Conservation (phyloP, 92 coral and sea anemone species). For the Siderastrea siderea region DNA sequence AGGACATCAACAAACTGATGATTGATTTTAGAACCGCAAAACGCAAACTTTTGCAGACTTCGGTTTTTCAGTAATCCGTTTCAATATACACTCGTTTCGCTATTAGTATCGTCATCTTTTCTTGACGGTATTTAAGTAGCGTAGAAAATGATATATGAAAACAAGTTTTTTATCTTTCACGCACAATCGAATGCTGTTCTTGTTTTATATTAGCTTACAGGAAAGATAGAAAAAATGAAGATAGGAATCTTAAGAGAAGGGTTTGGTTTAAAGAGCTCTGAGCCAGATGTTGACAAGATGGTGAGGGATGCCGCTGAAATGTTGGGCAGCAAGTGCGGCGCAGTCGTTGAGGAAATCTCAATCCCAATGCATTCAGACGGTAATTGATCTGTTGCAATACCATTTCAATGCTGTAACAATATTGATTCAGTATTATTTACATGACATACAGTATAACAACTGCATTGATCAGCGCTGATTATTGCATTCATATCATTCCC, state of each 20-base stretch:
- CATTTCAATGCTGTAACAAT: too few species aligned
- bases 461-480: not conserved
- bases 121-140: not conserved
- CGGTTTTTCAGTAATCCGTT: too few species aligned
- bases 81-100: too few species aligned
- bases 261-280: conserved; percentile 74
- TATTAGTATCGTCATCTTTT: too few species aligned
- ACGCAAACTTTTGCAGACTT: too few species aligned
- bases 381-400: conserved; percentile 13
- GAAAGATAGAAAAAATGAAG: conserved; percentile 71
- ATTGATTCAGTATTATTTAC: too few species aligned
- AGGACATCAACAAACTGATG: too few species aligned
- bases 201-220: conserved; percentile 65
- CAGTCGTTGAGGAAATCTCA: conserved; percentile 84
- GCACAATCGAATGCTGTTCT: not conserved
- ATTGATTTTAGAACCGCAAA: too few species aligned
- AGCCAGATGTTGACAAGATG: conserved; percentile 82
- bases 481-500: not conserved
- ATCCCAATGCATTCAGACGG: conserved; percentile 87
- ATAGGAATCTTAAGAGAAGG: conserved; percentile 89
- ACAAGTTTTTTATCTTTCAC: too few species aligned
- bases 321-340: conserved; percentile 64
- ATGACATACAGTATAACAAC: too few species aligned
- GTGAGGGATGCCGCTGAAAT: conserved; percentile 73
- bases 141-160: too few species aligned